Evolutionary conservation across 2,113 vertebrate genomes (phyloP).

Genomic region (Strix uralensis): DNA sequence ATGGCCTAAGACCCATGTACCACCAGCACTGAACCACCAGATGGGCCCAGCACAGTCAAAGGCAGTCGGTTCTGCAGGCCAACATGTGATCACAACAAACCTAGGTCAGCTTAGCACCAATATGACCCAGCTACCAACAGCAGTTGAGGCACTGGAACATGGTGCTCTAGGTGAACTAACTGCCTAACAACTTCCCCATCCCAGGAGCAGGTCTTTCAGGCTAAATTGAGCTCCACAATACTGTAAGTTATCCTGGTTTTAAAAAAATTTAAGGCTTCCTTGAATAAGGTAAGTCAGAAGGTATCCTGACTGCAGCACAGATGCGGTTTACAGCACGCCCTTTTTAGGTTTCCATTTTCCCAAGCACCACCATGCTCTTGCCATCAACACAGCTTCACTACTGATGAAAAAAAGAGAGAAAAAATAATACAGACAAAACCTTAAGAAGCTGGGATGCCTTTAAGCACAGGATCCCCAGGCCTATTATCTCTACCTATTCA

Average conservation of each 20-base stretch:
- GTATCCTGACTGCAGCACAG: not conserved
- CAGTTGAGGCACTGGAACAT: not conserved
- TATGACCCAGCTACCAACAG: not conserved
- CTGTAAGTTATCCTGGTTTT: not conserved
- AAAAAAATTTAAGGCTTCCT: not conserved
- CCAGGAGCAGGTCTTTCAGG: not conserved
- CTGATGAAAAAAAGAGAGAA: not conserved
- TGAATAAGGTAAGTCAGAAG: not conserved
- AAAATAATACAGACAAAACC: not conserved
- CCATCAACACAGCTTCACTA: not conserved
- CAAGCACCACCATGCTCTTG: not conserved
- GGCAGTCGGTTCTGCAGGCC: not conserved
- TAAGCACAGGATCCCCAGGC: not conserved
- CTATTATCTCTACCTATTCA: not conserved
- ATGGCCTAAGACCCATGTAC: accelerated
- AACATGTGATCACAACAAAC: accelerated
- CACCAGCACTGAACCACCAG: not conserved
- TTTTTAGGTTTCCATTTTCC: not conserved
- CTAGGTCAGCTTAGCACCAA: not conserved
- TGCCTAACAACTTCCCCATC: not conserved
- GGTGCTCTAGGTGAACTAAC: not conserved
- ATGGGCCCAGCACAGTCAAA: not conserved
- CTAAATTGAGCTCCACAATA: not conserved
- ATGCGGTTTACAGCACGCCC: not conserved
- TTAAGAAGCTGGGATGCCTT: not conserved